Evolutionary conservation across 2,888 invertebrate species (phyloP), one percentile per base, ranked within the genome.

Genomic region (Tenthredo notha): DNA sequence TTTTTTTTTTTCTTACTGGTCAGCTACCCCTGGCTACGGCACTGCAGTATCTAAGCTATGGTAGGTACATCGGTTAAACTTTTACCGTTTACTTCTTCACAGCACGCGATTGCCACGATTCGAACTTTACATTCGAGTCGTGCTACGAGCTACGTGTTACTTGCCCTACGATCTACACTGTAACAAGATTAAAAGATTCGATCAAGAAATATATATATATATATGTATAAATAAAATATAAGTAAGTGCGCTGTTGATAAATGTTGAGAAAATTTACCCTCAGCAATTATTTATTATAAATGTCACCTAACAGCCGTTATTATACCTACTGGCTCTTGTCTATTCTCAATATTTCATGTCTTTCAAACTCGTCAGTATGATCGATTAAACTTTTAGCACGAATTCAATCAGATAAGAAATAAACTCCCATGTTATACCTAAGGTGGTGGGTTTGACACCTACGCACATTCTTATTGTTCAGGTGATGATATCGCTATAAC

Each of bases 41-140:
- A 50, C 47, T 54, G 77, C 29, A 50, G 33, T 47, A 18, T 47
- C 10, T 47, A 12, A 21, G 40, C 75, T 2, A 47, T 21, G 43
- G 21, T 77, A 54, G 43, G 12, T 77, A 77, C 29, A 77, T 77
- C 77, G 77, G 50, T 77, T 50, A 77, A 77, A 77, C 54, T 77
- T 77, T 50, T 50, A 77, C 77, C 25, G 77, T 77, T 77, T 54
- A 50, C 47, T 54, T 18, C 77, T 77, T 47, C 77, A 54, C 33
- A 77, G 29, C 77, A 77, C 77, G 77, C 77, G 77, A 77, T 77
- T 54, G 77, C 77, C 61, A 61, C 21, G 80, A 61, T 40, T 80
- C 80, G 80, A 80, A 80, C 80, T 80, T 80, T 80, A 80, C 80
- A 80, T 80, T 61, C 58, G 50, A 80, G 40, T 80, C 58, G 21